phyloP scores from a whole-genome alignment of 2,113 vertebrate genomes.

The Synodontis membranacea region DNA sequence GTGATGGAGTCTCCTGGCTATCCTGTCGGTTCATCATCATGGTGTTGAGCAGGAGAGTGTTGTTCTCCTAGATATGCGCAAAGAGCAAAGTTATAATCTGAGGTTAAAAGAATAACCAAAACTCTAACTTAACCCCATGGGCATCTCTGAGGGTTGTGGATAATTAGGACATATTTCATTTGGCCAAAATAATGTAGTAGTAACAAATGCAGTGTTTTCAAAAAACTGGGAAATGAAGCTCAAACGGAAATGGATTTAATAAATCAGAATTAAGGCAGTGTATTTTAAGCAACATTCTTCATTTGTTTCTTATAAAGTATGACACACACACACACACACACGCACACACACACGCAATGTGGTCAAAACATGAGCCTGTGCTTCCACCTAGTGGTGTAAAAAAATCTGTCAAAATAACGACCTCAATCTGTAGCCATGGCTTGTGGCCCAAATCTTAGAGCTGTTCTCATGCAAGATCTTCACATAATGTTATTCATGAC shows the following conservation, averaged over 20 bases:
- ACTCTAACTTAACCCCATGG: too few relatives aligned
- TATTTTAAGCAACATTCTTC: not conserved
- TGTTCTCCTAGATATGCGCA: constrained; percentile 64
- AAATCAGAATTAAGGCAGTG: not conserved
- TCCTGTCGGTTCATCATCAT: constrained; percentile 65
- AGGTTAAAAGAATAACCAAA: not conserved
- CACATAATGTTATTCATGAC: not conserved
- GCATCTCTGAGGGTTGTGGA: not conserved
- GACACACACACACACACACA: too few relatives aligned
- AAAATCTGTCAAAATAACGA: not conserved
- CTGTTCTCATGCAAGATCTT: not conserved
- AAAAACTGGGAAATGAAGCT: not conserved
- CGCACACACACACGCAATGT: too few relatives aligned
- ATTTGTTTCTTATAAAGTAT: not conserved
- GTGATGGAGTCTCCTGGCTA: constrained; percentile 61
- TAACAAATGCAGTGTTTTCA: not conserved
- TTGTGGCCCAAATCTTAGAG: not conserved
- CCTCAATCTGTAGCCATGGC: not conserved
- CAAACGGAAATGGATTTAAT: not conserved
- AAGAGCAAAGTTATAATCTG: not conserved
- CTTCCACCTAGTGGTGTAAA: constrained; percentile 55
- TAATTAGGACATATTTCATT: not conserved
- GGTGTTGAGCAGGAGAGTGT: constrained; percentile 65
- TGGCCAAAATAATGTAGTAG: not conserved
- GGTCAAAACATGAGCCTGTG: constrained; percentile 23